Percentiles rank a stretch among this genome's conserved stretches.
phyloP scores from a whole-genome alignment of 1,140 invertebrate genomes.

The Marisa cornuarietis region DNA sequence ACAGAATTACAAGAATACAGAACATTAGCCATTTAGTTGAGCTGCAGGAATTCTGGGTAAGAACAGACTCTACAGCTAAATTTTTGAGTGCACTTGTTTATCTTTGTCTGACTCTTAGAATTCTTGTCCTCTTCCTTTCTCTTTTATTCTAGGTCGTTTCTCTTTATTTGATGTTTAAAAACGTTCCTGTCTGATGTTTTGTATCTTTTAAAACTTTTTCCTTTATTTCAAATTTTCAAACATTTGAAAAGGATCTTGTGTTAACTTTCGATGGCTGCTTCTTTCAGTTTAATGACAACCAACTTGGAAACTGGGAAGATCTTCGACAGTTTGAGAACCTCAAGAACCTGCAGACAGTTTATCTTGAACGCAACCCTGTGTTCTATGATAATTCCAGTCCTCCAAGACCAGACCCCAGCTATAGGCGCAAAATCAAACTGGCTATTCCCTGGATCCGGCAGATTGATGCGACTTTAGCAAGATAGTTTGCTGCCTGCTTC shows the following conservation, averaged over 20 bases:
- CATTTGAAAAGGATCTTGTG: background rate
- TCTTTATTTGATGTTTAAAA: background rate
- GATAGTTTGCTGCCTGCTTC: slow-evolving; percentile 17
- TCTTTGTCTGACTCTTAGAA: too few species aligned
- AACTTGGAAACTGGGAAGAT: slow-evolving; percentile 85
- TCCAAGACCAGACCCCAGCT: slow-evolving; percentile 77
- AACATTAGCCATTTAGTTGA: slow-evolving; percentile 80
- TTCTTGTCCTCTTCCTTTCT: background rate
- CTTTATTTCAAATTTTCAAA: background rate
- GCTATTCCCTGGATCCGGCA: slow-evolving; percentile 86
- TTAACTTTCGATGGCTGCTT: background rate
- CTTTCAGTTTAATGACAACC: slow-evolving; percentile 89
- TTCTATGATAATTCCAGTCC: slow-evolving; percentile 50
- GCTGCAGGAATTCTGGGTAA: slow-evolving; percentile 95
- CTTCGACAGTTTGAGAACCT: slow-evolving; percentile 80
- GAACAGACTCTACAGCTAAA: slow-evolving; percentile 30
- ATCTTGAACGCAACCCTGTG: slow-evolving; percentile 93
- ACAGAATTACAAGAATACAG: slow-evolving; percentile 84
- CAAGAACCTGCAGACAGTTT: slow-evolving; percentile 86
- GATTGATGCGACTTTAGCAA: slow-evolving; percentile 85
- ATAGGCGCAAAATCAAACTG: slow-evolving; percentile 91
- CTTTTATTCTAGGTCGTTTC: background rate
- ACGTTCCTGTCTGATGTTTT: background rate
- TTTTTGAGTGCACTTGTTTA: too few species aligned
- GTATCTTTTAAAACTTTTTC: background rate